Percentiles rank a stretch among this genome's conserved stretches.
Conservation (phyloP, 2,888 invertebrate species). For the Tenthredo scrophulariae region DNA sequence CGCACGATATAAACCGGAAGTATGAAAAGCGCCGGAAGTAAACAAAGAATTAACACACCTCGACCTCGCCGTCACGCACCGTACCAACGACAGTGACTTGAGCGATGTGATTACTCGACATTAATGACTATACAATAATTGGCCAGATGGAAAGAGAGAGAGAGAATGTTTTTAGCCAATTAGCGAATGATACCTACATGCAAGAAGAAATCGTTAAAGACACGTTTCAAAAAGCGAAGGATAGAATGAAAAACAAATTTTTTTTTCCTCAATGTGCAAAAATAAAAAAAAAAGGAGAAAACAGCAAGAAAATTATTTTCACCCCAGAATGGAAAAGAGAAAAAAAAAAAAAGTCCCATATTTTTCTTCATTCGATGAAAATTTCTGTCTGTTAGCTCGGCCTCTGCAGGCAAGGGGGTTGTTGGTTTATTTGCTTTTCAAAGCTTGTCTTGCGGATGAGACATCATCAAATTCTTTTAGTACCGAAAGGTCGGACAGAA, state of each 20-base stretch:
- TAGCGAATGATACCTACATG: not conserved
- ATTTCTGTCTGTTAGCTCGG: not conserved
- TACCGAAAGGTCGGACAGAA: conserved; percentile 1
- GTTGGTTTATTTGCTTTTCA: conserved; percentile 28
- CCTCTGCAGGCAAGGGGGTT: not conserved
- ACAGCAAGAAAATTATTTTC: not conserved
- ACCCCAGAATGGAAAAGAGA: not conserved
- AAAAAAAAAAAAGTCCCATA: not conserved
- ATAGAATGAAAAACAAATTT: no score
- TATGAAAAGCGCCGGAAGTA: conserved; percentile 18
- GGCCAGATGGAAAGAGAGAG: not conserved
- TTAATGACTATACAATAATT: not conserved
- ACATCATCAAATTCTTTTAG: conserved; percentile 36
- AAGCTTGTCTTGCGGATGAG: conserved; percentile 38
- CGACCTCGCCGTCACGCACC: conserved; percentile 23
- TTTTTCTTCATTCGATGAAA: not conserved
- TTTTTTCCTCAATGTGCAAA: not conserved
- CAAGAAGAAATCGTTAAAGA: not conserved
- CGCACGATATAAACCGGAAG: conserved; percentile 14
- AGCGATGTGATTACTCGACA: not conserved
- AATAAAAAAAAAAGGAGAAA: not conserved
- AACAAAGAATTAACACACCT: conserved; percentile 36
- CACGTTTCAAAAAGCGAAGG: not conserved
- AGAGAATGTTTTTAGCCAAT: not conserved
- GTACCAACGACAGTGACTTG: not conserved